Evolutionary conservation across 2,888 invertebrate genomes (phyloP).

Genomic region (Pardosa pseudoannulata): DNA sequence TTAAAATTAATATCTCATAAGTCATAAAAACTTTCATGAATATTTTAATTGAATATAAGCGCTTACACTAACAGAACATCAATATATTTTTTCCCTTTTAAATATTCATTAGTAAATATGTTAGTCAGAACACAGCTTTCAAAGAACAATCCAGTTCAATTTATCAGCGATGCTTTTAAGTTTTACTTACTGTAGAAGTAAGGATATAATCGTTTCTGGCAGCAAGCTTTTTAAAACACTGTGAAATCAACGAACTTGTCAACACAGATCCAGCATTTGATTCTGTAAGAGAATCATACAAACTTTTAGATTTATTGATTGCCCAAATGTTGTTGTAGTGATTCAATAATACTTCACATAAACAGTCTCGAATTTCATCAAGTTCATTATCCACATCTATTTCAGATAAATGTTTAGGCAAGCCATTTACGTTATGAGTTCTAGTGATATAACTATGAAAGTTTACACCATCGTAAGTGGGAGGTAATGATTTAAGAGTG

Average conservation of each 20-base stretch:
- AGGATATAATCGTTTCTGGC: constrained; percentile 35
- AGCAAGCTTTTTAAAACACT: constrained; percentile 49
- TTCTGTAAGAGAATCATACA: constrained; percentile 21
- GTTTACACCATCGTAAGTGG: constrained; percentile 84
- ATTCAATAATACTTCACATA: constrained; percentile 74
- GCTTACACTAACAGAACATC: too few relatives aligned
- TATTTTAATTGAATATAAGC: too few relatives aligned
- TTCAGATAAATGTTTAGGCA: constrained; percentile 82
- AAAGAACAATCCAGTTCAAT: too few relatives aligned
- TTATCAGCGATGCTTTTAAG: too few relatives aligned
- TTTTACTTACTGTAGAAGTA: constrained; percentile 44
- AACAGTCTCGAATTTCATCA: constrained; percentile 77
- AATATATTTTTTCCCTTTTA: too few relatives aligned
- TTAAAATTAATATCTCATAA: too few relatives aligned
- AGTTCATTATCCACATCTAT: constrained; percentile 78
- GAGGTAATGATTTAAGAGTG: neutral
- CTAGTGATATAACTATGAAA: constrained; percentile 87
- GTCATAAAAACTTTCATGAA: too few relatives aligned
- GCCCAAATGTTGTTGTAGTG: constrained; percentile 33
- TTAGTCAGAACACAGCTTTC: too few relatives aligned
- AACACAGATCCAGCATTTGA: constrained; percentile 24
- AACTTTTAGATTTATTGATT: neutral
- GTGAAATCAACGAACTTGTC: constrained; percentile 22
- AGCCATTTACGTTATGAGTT: constrained; percentile 82
- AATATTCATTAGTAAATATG: too few relatives aligned